phyloP scores from a whole-genome alignment of 2,113 vertebrate genomes.

The Stigmatopora nigra region DNA sequence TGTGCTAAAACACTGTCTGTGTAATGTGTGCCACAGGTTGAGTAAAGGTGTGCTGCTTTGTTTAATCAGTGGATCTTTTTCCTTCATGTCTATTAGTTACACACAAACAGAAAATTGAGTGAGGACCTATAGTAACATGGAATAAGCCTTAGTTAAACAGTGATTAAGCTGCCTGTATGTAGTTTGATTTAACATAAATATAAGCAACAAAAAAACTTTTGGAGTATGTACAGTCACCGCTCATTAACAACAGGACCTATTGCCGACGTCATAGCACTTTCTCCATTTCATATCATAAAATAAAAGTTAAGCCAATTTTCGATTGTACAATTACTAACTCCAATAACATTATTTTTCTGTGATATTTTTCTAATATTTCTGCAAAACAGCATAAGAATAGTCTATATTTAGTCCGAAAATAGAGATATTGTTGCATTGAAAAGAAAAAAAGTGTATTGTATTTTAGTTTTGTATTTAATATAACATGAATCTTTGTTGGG shows the following conservation, averaged over 20 bases:
- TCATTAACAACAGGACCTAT: slow-evolving; percentile 11
- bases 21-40: too few relatives aligned
- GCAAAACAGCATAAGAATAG: too few relatives aligned
- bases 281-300: not conserved
- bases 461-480: too few relatives aligned
- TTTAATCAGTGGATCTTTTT: too few relatives aligned
- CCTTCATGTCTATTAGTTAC: too few relatives aligned
- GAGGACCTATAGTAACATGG: too few relatives aligned
- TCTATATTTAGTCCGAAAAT: too few relatives aligned
- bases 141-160: slow-evolving; percentile 11
- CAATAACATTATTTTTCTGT: not conserved
- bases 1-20: too few relatives aligned
- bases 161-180: not conserved
- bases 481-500: not conserved
- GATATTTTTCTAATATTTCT: not conserved
- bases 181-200: not conserved
- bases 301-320: not conserved
- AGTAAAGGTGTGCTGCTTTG: too few relatives aligned
- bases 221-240: slow-evolving; percentile 11
- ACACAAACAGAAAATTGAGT: too few relatives aligned
- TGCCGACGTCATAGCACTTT: slow-evolving; percentile 2
- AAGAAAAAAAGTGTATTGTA: too few relatives aligned
- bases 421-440: too few relatives aligned
- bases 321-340: not conserved
- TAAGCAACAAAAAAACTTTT: not conserved